These are phyloP conservation scores for Mola mola DNA, from an alignment of 2,113 vertebrate genomes.

Conservation along the genomic window DNA sequence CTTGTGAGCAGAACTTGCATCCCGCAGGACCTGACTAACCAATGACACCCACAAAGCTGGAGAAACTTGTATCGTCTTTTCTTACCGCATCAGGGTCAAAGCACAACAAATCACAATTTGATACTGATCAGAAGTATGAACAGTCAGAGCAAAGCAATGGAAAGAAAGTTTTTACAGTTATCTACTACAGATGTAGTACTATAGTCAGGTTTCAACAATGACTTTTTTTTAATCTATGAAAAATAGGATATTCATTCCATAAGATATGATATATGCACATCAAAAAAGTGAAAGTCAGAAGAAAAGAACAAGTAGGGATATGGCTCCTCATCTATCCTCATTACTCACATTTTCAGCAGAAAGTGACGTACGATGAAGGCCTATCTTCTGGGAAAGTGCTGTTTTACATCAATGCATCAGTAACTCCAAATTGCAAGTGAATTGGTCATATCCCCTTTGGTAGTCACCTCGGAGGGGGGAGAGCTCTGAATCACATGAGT, in stretches of 20 bases:
- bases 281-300: not conserved
- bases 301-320: conserved; percentile 32
- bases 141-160: conserved; percentile 7
- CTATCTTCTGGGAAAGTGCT: conserved; percentile 60
- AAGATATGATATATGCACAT: not conserved
- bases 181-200: too few relatives aligned
- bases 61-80: conserved; percentile 42
- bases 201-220: too few relatives aligned
- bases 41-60: conserved; percentile 55
- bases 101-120: conserved; percentile 53
- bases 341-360: conserved; percentile 57
- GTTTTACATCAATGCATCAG: conserved; percentile 77
- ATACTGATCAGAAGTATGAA: conserved; percentile 51
- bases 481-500: conserved; percentile 60
- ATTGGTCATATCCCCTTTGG: conserved; percentile 71
- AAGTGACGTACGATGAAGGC: conserved; percentile 60
- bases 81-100: conserved; percentile 20
- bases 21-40: conserved; percentile 41
- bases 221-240: too few relatives aligned
- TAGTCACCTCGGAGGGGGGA: conserved; percentile 53
- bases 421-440: conserved; percentile 76
- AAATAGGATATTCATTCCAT: conserved; percentile 4
- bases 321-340: conserved; percentile 38
- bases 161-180: not conserved
- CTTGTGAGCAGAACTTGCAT: conserved; percentile 42